Conservation (phyloP, 2,113 vertebrate species). For the Pimephales promelas region DNA sequence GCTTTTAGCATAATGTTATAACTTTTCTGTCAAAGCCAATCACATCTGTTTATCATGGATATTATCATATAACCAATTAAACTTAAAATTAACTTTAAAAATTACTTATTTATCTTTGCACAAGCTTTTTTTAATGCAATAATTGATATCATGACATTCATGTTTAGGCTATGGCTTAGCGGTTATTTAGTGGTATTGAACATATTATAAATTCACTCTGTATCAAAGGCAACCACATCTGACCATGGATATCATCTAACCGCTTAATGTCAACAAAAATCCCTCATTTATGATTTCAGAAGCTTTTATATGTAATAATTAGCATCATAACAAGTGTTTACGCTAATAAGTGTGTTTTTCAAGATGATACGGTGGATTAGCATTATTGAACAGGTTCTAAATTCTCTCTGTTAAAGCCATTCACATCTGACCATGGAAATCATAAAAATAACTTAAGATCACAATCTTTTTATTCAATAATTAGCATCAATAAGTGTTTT, state of each 20-base stretch:
- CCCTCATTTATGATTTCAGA: not conserved
- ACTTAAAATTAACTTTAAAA: not conserved
- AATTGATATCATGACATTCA: not conserved
- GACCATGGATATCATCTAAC: not conserved
- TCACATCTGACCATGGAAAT: not conserved
- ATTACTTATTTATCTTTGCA: not conserved
- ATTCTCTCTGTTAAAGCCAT: not conserved
- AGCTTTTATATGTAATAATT: not conserved
- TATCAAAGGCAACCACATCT: not conserved
- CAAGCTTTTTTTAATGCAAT: not conserved
- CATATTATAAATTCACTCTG: not conserved
- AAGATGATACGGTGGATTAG: not conserved
- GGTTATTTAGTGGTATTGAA: not conserved
- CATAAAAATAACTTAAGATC: too few relatives aligned
- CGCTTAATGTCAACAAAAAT: not conserved
- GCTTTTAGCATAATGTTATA: not conserved
- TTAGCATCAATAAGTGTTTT: not conserved
- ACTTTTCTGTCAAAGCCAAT: not conserved
- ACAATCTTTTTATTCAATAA: not conserved
- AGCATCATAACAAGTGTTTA: not conserved
- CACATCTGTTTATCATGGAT: not conserved
- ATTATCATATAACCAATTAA: not conserved
- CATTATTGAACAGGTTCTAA: not conserved
- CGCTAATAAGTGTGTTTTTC: not conserved
- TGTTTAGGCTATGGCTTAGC: not conserved